Base-by-base conservation (phyloP, 1,140 invertebrate genomes). In the Atta cephalotes region DNA sequence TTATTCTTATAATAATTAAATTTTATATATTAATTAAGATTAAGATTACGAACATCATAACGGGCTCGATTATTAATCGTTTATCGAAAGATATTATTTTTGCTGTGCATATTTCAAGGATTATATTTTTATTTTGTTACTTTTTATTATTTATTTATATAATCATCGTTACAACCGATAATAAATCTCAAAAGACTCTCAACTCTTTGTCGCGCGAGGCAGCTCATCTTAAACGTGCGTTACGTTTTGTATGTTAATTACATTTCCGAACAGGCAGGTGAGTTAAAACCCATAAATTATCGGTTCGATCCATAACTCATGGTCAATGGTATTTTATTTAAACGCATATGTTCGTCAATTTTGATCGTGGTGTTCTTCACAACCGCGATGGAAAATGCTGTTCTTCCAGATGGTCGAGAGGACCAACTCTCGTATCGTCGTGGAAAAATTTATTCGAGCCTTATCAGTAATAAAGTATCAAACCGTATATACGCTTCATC, bases 381-480 rank as follows among this genome's bases (percentile, higher is more conserved):
- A 45, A 66, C n/a, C 7, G 14, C n/a, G 6, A 1, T 56, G n/a
- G 21, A 39, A 68, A 25, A n/a, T 45, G 77, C n/a, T 10, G 16
- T 70, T 80, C 21, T 70, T 10, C n/a, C n/a, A 45, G 7, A 68
- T 21, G 14, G 3, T 21, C 62, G 28, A 28, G 35, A 28, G 18
- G 39, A 16, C 14, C 31, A 16, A 16, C 12, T 49, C 18, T 51
- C 6, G 10, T 25, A 65, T 31, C 28, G 28, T 21, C 35, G 66
- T n/a, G 31, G 21, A 70, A 56, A 68, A 68, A 28, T 49, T 81
- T 58, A 70, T 71, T 79, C 25, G 45, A 65, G 45, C n/a, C 39
- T 79, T 79, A 79, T 81, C 78, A 56, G 51, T 28, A 49, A 74
- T n/a, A 31, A 12, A 0, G 35, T 62, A 9, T 51, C 56, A 62